Base-by-base conservation (phyloP, 2,113 vertebrate species). In the Sterna hirundo region DNA sequence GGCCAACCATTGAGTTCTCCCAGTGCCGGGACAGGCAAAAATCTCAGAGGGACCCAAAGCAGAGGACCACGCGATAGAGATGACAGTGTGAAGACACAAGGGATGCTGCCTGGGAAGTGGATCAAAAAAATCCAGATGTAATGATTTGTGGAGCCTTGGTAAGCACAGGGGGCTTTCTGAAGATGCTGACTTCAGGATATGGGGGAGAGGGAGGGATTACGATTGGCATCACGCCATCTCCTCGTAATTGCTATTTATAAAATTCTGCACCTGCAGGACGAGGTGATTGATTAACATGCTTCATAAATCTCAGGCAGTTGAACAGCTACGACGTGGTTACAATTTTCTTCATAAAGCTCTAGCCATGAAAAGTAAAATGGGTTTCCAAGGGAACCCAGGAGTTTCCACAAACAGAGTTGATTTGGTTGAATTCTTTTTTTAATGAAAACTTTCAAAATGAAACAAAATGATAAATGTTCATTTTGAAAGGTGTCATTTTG, bases 221-320 rank as follows among this genome's bases (percentile, higher is more conserved):
- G 88, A 36, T 5, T 97, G 96, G 94, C 96, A 78, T 34, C 22
- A 2, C 1, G 84, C 96, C 96, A 97, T 13, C 75, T 49, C 68
- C 88, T 72, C 3, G 0, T 93, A 95, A 96, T 95, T 95, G 88
- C 88, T 96, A 62, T 94, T 92, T 90, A 80, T 96, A 93, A 96
- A 94, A 85, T 38, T 34, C 96, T 96, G 94, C 96, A 97, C 96
- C 96, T 96, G 96, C 96, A 95, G 90, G 70, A 96, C 0, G 22
- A 96, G 93, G 96, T 90, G 93, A 96, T 70, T 93, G 96, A 96
- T 97, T 77, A 95, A 88, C 49, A 3, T 70, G 75, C 90, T 93
- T 86, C 96, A 90, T 90, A 90, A 94, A 96, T 83, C 88, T 83
- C 93, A 65, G 54, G 87, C 85, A 66, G 51, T 13, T 72, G 87